Evolutionary conservation across 2,113 vertebrate genomes (phyloP).

Genomic region (Acanthochromis polyacanthus): DNA sequence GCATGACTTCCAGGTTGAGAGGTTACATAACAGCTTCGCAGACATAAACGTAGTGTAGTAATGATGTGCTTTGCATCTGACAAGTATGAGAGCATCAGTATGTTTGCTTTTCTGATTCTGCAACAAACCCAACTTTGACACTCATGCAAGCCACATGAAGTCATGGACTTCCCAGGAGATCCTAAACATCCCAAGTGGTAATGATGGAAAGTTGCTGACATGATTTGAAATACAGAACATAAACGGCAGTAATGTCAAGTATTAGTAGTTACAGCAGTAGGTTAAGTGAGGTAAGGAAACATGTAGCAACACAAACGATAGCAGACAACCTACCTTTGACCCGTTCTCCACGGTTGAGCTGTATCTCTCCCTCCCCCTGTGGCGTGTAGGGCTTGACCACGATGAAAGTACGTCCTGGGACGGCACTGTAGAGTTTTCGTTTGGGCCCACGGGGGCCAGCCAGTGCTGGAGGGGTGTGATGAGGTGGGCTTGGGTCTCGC

Average conservation of each 20-base stretch:
- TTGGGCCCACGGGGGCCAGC: slow-evolving; percentile 90
- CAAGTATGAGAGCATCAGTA: slow-evolving; percentile 15
- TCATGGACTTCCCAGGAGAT: slow-evolving; percentile 18
- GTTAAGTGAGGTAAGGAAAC: neutral
- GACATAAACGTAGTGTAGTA: slow-evolving; percentile 36
- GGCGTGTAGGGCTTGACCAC: slow-evolving; percentile 95
- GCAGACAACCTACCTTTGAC: slow-evolving; percentile 91
- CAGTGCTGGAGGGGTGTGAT: slow-evolving; percentile 83
- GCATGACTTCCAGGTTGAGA: slow-evolving; percentile 49
- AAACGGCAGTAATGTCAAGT: neutral
- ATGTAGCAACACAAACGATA: neutral
- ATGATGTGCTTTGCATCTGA: slow-evolving; percentile 29
- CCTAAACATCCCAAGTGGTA: neutral
- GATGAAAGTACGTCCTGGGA: slow-evolving; percentile 95
- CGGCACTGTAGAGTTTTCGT: slow-evolving; percentile 96
- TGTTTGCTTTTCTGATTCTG: slow-evolving; percentile 20
- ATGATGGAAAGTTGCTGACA: slow-evolving; percentile 1
- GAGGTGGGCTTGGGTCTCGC: slow-evolving; percentile 87
- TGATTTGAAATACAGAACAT: slow-evolving; percentile 23
- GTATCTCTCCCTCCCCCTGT: slow-evolving; percentile 95
- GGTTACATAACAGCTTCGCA: slow-evolving; percentile 41
- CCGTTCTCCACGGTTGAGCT: slow-evolving; percentile 94
- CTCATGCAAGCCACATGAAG: slow-evolving; percentile 36
- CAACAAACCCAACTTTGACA: slow-evolving; percentile 31
- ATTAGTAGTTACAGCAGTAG: neutral